Evolutionary conservation across 2,797 vertebrate genomes (phyloP).

Genomic region (Serranus cabrilla): DNA sequence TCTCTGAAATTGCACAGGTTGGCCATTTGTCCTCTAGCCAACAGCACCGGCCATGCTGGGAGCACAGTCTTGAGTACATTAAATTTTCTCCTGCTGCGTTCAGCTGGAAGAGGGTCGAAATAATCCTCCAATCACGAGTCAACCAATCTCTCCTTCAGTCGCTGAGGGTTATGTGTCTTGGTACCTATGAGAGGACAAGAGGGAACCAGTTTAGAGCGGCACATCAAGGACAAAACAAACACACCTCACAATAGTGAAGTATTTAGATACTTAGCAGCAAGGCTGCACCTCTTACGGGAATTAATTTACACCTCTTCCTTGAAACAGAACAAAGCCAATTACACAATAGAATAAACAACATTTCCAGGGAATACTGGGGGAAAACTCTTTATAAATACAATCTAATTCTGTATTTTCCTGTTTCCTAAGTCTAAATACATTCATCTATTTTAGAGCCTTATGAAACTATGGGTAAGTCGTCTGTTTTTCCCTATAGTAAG

Average conservation of each 20-base stretch:
- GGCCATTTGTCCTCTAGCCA: constrained; percentile 43
- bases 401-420: no score
- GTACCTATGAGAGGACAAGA: constrained; percentile 73
- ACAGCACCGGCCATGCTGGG: constrained; percentile 35
- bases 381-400: no score
- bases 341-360: neutral
- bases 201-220: neutral
- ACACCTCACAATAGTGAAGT: neutral
- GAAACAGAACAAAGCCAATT: neutral
- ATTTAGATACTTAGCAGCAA: neutral
- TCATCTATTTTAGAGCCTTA: neutral
- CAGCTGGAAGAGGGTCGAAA: constrained; percentile 58
- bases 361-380: no score
- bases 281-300: constrained; percentile 52
- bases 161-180: constrained; percentile 82
- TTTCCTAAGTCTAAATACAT: neutral
- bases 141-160: constrained; percentile 57
- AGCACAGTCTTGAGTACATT: constrained; percentile 46
- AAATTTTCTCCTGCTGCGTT: constrained; percentile 39
- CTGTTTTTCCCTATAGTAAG: neutral
- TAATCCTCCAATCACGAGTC: constrained; percentile 70
- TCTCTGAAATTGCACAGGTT: constrained; percentile 74
- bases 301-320: neutral
- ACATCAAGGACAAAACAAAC: neutral
- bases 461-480: neutral